Percentiles rank a stretch among this genome's conserved stretches.
These are phyloP conservation scores for Hippocampus abdominalis DNA, from an alignment of 2,113 vertebrate species.

Conservation along the genomic window DNA sequence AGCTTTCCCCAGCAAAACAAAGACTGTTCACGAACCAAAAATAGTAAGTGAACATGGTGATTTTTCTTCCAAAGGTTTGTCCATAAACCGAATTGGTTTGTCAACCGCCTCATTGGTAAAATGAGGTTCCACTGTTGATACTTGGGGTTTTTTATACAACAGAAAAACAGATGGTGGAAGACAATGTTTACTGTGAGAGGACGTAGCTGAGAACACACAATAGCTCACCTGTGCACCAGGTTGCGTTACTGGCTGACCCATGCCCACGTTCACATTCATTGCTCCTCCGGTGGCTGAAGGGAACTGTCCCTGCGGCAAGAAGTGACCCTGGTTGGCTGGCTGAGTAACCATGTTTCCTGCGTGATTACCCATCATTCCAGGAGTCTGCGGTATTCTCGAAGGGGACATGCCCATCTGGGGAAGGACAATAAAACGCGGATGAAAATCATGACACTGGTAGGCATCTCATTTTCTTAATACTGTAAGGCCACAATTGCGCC, in stretches of 20 bases:
- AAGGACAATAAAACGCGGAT: conserved; percentile 14
- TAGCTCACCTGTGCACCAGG: conserved; percentile 81
- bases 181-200: conserved; percentile 64
- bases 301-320: conserved; percentile 86
- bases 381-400: conserved; percentile 87
- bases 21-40: not conserved
- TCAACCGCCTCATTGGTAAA: not conserved
- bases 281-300: conserved; percentile 74
- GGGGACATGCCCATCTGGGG: conserved; percentile 92
- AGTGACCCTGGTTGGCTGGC: conserved; percentile 82
- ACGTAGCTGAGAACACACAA: conserved; percentile 17
- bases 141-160: no score
- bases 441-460: not conserved
- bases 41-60: no score
- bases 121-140: not conserved
- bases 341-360: conserved; percentile 84
- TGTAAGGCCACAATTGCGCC: not conserved
- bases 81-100: no score
- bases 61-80: not conserved
- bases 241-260: conserved; percentile 80
- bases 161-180: not conserved
- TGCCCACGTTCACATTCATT: conserved; percentile 84
- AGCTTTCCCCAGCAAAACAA: not conserved
- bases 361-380: conserved; percentile 85
- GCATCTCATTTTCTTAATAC: not conserved